These are phyloP conservation scores for Cydia splendana DNA, from an alignment of 1,140 invertebrate species.

Conservation along the genomic window DNA sequence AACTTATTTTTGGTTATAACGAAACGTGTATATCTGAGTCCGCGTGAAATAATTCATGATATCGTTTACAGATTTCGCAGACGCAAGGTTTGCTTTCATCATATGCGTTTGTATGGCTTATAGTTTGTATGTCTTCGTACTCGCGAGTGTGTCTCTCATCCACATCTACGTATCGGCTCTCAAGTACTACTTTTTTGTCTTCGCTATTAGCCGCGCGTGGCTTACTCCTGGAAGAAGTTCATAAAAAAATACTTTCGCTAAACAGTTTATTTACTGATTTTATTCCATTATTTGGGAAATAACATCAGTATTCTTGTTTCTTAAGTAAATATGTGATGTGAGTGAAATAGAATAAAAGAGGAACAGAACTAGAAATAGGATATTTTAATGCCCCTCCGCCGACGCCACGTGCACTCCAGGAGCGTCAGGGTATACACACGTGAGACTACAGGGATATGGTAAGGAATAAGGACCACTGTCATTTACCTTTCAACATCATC, in stretches of 20 bases:
- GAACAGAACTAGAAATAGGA: too few relatives aligned
- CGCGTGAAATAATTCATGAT: constrained; percentile 67
- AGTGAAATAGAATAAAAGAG: too few relatives aligned
- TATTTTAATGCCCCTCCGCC: too few relatives aligned
- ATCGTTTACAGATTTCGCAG: constrained; percentile 67
- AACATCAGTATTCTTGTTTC: too few relatives aligned
- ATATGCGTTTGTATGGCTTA: constrained; percentile 35
- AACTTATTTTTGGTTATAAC: neutral
- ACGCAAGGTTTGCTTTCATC: constrained; percentile 49
- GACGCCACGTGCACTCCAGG: too few relatives aligned
- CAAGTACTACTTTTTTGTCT: constrained; percentile 54
- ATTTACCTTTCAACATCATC: constrained; percentile 27
- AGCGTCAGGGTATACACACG: too few relatives aligned
- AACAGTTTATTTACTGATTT: neutral
- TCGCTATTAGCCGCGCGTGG: constrained; percentile 33
- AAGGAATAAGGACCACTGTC: neutral
- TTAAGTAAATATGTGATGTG: too few relatives aligned
- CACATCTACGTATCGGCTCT: constrained; percentile 60
- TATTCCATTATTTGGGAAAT: too few relatives aligned
- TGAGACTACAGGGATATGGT: too few relatives aligned
- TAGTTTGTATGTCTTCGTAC: constrained; percentile 11
- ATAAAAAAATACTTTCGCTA: neutral
- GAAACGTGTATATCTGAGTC: constrained; percentile 26
- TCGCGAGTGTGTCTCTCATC: constrained; percentile 26
- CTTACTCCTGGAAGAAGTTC: neutral